Evolutionary conservation across 2,888 invertebrate species (phyloP), one percentile per base, ranked within the genome.

Genomic region (Caenorhabditis panamensis): DNA sequence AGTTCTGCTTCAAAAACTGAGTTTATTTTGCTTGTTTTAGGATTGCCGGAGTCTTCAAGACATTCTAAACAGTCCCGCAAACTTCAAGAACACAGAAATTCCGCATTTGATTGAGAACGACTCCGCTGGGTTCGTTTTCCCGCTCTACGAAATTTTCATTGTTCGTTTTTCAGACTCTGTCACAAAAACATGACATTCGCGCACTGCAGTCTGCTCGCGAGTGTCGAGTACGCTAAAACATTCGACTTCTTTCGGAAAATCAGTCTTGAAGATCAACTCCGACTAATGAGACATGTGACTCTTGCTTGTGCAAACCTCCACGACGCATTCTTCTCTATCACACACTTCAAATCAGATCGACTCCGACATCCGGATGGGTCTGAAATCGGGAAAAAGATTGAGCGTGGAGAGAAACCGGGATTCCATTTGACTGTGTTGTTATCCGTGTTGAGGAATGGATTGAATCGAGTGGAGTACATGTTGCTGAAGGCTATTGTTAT

Each of bases 401-500:
- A 20, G 4, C 2, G 36, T n/a, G 2, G 41, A 18, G 20, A 24
- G 31, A 64, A 31, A 53, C 36, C 36, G 5, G 36, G 37, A 8
- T 5, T 31, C 22, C 51, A 51, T 13, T 9, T 51, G 26, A 22
- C 6, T 6, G 22, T 16, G 5, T 9, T 36, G 1, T 0, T 37
- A 11, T 20, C n/a, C 3, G 22, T 53, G 20, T 37, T 51, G 3
- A 53, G 28, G n/a, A 63, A 28, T 11, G 4, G 31, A 31, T 3
- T 49, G 28, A 26, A 36, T 24, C 47, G 53, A 8, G 64, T 37
- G 11, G 64, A 64, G 51, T 64, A 64, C 49, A 16, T 64, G 9
- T 37, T 64, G 20, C 24, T 64, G 20, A 64, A 36, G 31, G 37
- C 62, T 2, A 62, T 62, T 18, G 47, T 47, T 11, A 2, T 47